These are phyloP conservation scores for Chaetogeoica ovagalla DNA, from an alignment of 2,888 invertebrate species.

Conservation along the genomic window DNA sequence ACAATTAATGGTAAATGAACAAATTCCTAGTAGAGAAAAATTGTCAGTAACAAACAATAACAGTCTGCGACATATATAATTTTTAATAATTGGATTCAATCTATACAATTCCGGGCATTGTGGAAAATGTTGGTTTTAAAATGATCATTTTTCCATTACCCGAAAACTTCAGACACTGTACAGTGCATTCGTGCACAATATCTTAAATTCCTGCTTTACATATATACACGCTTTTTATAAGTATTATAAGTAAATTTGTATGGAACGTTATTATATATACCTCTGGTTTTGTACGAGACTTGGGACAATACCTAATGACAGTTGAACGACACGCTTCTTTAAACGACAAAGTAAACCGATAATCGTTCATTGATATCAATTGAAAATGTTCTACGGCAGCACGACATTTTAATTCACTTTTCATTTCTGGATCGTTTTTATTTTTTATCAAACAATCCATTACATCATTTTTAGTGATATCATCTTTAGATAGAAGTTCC, in stretches of 20 bases:
- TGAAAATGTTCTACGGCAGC: constrained; percentile 97
- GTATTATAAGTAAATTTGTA: not conserved
- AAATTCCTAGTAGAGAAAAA: too few species aligned
- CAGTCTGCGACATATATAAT: too few species aligned
- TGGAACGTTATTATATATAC: constrained; percentile 35
- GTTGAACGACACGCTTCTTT: constrained; percentile 88
- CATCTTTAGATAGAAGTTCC: constrained; percentile 63
- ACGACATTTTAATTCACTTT: constrained; percentile 79
- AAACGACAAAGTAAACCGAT: constrained; percentile 90
- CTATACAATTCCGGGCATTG: too few species aligned
- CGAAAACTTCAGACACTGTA: too few species aligned
- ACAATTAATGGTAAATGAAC: too few species aligned
- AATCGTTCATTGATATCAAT: constrained; percentile 88
- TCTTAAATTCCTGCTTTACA: too few species aligned
- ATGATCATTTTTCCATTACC: too few species aligned
- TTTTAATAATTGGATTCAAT: too few species aligned
- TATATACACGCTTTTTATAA: too few species aligned
- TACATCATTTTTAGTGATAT: constrained; percentile 74
- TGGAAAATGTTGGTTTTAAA: too few species aligned
- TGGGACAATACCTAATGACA: constrained; percentile 69
- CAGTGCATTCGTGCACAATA: too few species aligned
- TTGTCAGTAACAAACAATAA: too few species aligned
- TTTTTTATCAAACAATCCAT: constrained; percentile 92
- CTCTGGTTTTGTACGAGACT: constrained; percentile 71
- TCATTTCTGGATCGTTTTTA: constrained; percentile 83